These are phyloP conservation scores for Neuroterus valhalla DNA, from an alignment of 1,140 invertebrate genomes.

Conservation along the genomic window DNA sequence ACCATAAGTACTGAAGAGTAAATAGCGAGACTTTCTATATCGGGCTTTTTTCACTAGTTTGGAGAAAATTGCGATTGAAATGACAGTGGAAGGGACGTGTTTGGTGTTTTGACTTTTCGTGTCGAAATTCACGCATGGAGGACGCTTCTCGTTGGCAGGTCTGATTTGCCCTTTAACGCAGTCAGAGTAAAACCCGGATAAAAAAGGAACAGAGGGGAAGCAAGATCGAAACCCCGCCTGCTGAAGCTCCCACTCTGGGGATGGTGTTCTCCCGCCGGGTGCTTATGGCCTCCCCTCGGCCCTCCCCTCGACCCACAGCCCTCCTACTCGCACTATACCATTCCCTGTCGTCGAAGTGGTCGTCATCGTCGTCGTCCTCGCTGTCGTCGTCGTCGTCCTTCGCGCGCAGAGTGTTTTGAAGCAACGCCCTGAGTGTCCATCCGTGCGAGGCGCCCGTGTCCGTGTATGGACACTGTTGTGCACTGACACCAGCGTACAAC, in stretches of 20 bases:
- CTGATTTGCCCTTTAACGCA: slow-evolving; percentile 58
- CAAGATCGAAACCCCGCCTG: slow-evolving; percentile 50
- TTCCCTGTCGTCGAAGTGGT: slow-evolving; percentile 43
- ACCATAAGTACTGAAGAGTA: too few species aligned
- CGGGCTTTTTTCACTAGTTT: neutral
- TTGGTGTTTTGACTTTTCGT: slow-evolving; percentile 65
- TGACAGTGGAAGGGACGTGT: slow-evolving; percentile 36
- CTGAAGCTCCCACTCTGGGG: slow-evolving; percentile 32
- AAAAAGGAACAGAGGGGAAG: slow-evolving; percentile 30
- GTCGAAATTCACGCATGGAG: slow-evolving; percentile 69
- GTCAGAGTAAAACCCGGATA: slow-evolving; percentile 32
- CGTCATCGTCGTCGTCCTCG: slow-evolving; percentile 41
- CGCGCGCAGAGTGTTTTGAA: slow-evolving; percentile 60
- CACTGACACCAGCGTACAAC: slow-evolving; percentile 2
- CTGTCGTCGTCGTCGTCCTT: slow-evolving; percentile 56
- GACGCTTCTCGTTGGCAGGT: slow-evolving; percentile 37
- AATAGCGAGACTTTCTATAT: too few species aligned
- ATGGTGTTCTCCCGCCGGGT: slow-evolving; percentile 28
- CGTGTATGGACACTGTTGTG: neutral
- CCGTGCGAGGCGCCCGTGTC: slow-evolving; percentile 34
- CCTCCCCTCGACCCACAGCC: slow-evolving; percentile 33
- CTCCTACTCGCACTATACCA: slow-evolving; percentile 33
- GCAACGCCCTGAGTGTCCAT: slow-evolving; percentile 59
- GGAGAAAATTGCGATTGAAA: neutral
- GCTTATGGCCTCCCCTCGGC: slow-evolving; percentile 38